Percentiles rank a stretch among this genome's conserved stretches.
phyloP scores from a whole-genome alignment of 1,140 invertebrate species.

The Drosophila jambulina region DNA sequence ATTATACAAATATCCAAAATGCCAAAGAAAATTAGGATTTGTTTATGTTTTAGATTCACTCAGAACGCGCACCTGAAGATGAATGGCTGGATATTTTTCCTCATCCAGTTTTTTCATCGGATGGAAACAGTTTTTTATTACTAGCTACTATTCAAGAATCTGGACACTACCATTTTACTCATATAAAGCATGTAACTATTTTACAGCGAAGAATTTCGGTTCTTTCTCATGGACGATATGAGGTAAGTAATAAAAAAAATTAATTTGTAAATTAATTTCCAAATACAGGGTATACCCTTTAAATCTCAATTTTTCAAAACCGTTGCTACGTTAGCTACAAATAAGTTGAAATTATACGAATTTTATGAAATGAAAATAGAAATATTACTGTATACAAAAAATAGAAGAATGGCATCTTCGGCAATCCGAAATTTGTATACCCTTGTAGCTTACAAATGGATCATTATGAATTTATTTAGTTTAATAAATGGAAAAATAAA shows the following conservation, averaged over 20 bases:
- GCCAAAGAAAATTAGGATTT: neutral
- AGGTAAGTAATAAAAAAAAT: slow-evolving; percentile 86
- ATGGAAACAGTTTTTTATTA: slow-evolving; percentile 93
- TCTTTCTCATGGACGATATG: slow-evolving; percentile 94
- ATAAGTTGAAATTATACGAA: too few relatives aligned
- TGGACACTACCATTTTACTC: slow-evolving; percentile 92
- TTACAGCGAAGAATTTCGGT: slow-evolving; percentile 93
- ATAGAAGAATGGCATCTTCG: too few relatives aligned
- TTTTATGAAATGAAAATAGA: too few relatives aligned
- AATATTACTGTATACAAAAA: too few relatives aligned
- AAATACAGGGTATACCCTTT: too few relatives aligned
- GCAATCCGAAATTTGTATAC: too few relatives aligned
- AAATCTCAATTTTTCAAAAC: too few relatives aligned
- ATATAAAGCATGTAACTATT: slow-evolving; percentile 94
- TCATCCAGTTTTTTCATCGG: slow-evolving; percentile 92
- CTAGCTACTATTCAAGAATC: slow-evolving; percentile 93
- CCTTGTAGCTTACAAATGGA: too few relatives aligned
- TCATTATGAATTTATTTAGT: too few relatives aligned
- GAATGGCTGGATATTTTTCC: slow-evolving; percentile 94
- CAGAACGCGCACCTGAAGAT: slow-evolving; percentile 91
- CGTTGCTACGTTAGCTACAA: too few relatives aligned
- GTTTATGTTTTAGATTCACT: slow-evolving; percentile 88
- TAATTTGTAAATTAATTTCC: neutral
- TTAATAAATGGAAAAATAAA: too few relatives aligned
- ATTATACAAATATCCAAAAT: neutral